These are phyloP conservation scores for Aphaenogaster rudis DNA, from an alignment of 1,140 invertebrate species.

Conservation along the genomic window DNA sequence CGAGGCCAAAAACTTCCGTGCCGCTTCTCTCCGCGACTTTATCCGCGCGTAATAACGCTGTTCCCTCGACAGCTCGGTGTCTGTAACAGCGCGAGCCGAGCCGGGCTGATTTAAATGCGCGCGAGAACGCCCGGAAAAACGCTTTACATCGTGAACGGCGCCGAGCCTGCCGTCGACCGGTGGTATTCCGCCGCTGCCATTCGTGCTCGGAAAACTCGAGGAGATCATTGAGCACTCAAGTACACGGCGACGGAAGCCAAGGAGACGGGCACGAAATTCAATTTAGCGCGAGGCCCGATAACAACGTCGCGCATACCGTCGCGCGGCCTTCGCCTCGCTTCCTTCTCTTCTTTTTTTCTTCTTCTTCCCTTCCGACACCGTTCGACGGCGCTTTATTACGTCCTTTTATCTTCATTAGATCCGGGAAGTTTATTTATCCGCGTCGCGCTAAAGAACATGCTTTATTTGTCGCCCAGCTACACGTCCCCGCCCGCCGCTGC, in stretches of 20 bases:
- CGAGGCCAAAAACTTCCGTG: not conserved
- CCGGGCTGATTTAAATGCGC: conserved; percentile 7
- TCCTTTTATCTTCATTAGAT: conserved; percentile 34
- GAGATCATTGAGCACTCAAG: conserved; percentile 34
- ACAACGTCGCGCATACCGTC: conserved; percentile 28
- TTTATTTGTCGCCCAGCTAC: conserved; percentile 25
- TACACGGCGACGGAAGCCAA: conserved; percentile 36
- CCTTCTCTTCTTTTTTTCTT: not conserved
- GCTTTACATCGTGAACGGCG: not conserved
- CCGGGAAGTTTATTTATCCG: conserved; percentile 45
- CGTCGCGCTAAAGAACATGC: conserved; percentile 11
- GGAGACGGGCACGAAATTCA: conserved; percentile 40
- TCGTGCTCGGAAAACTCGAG: conserved; percentile 47
- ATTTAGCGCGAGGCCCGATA: conserved; percentile 45
- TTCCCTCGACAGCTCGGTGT: not conserved
- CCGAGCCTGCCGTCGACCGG: not conserved
- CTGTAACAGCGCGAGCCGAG: not conserved
- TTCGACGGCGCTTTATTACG: conserved; percentile 8
- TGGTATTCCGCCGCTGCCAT: conserved; percentile 10
- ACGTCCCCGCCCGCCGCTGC: not conserved
- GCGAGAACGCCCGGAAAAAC: not conserved
- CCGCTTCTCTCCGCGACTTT: not conserved
- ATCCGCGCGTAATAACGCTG: conserved; percentile 1
- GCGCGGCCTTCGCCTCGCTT: not conserved
- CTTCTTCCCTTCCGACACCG: not conserved